phyloP scores from a whole-genome alignment of 1,140 invertebrate genomes.

The Antheraea mylitta region DNA sequence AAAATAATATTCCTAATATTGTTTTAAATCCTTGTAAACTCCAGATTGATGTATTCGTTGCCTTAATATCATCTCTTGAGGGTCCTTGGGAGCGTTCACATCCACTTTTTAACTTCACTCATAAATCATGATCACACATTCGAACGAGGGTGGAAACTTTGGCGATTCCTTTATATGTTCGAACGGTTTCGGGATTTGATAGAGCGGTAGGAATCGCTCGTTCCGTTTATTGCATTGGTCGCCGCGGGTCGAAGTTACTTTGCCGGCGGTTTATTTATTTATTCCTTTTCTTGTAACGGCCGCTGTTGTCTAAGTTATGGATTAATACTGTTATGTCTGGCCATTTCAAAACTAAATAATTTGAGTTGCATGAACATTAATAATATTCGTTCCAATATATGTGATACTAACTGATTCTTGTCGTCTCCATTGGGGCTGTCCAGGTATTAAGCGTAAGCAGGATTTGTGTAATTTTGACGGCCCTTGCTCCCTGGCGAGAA shows the following conservation, averaged over 20 bases:
- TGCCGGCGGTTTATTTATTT: neutral
- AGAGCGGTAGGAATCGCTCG: neutral
- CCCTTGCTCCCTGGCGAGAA: no score
- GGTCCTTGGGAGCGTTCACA: slow-evolving; percentile 9
- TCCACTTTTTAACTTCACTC: slow-evolving; percentile 14
- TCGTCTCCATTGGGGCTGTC: no score
- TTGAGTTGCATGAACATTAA: no score
- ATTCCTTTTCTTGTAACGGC: neutral
- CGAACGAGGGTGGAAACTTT: slow-evolving; percentile 8
- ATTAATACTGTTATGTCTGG: no score
- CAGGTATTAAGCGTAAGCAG: no score
- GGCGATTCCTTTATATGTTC: neutral
- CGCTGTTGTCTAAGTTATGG: no score
- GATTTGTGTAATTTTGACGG: no score
- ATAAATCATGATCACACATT: slow-evolving; percentile 22
- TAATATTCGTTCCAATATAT: no score
- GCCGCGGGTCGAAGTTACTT: neutral
- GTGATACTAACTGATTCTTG: no score
- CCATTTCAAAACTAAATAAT: no score
- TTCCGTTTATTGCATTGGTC: neutral
- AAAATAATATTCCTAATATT: neutral
- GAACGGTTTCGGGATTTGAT: slow-evolving; percentile 9
- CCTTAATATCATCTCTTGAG: slow-evolving; percentile 8
- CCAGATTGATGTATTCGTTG: slow-evolving; percentile 8
- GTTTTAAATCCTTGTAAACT: neutral